Conservation (phyloP, 1,140 invertebrate species). For the Drosophila parabipectinata region DNA sequence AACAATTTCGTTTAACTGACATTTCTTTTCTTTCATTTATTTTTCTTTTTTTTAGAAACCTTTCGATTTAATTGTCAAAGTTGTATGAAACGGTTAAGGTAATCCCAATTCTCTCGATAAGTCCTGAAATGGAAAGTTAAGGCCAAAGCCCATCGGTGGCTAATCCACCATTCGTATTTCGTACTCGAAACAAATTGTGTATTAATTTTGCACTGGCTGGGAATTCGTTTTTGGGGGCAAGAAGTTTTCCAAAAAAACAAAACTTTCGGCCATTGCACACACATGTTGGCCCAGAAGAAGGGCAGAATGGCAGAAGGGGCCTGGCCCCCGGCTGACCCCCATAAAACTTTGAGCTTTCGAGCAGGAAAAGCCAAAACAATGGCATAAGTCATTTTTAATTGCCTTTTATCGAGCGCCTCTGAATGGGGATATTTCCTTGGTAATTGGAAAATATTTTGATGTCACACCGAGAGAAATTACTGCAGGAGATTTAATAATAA, state of each 20-base stretch:
- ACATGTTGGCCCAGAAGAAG: slow-evolving; percentile 9
- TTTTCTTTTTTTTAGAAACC: neutral
- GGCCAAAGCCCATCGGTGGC: neutral
- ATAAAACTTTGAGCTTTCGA: slow-evolving; percentile 32
- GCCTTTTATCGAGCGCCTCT: slow-evolving; percentile 58
- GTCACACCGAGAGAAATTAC: neutral
- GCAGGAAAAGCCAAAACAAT: slow-evolving; percentile 45
- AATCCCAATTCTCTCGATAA: neutral
- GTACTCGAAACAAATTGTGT: slow-evolving; percentile 7
- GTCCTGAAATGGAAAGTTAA: neutral
- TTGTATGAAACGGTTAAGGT: neutral
- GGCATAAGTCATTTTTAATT: slow-evolving; percentile 63
- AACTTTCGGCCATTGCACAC: slow-evolving; percentile 41
- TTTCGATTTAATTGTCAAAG: slow-evolving; percentile 8
- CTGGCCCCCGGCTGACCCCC: slow-evolving; percentile 22
- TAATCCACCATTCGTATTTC: slow-evolving; percentile 12
- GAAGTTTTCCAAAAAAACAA: slow-evolving; percentile 14
- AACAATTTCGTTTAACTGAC: slow-evolving; percentile 19
- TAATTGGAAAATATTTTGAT: slow-evolving; percentile 63
- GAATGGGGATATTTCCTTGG: slow-evolving; percentile 48
- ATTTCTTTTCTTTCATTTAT: too few species aligned
- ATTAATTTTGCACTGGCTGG: slow-evolving; percentile 30
- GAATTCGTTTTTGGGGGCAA: slow-evolving; percentile 15
- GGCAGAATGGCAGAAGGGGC: neutral
- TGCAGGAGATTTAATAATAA: neutral